Conservation (phyloP, 2,797 vertebrate species). For the Trachops cirrhosus region DNA sequence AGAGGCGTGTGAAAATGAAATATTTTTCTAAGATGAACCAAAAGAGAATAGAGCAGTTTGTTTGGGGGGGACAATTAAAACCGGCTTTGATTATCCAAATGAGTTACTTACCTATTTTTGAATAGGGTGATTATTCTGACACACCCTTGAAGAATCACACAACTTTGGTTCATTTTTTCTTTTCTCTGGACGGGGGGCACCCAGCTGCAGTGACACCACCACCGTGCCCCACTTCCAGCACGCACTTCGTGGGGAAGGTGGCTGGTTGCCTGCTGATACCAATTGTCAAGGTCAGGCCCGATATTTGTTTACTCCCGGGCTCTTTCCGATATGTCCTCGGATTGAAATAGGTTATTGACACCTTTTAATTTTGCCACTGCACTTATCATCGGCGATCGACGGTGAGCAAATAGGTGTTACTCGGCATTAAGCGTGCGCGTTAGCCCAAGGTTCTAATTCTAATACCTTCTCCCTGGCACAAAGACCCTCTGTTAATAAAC, state of each 20-base stretch:
- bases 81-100: neutral
- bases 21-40: neutral
- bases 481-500: constrained; percentile 51
- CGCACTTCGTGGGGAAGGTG: neutral
- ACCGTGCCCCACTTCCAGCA: neutral
- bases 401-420: neutral
- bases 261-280: neutral
- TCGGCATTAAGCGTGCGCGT: neutral
- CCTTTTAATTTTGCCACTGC: neutral
- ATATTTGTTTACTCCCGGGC: neutral
- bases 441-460: neutral
- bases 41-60: neutral
- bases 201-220: neutral
- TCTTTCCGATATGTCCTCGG: neutral
- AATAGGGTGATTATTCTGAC: neutral
- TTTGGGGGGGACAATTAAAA: neutral
- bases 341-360: neutral
- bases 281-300: neutral
- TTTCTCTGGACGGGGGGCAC: neutral
- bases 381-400: neutral
- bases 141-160: neutral
- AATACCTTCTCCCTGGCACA: constrained; percentile 45
- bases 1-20: constrained; percentile 53
- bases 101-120: neutral
- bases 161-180: neutral